A percentile compares a stretch with the other conserved stretches of the same genome.
Evolutionary conservation across 2,888 invertebrate genomes (phyloP).

Genomic region (Aphrophora alni): DNA sequence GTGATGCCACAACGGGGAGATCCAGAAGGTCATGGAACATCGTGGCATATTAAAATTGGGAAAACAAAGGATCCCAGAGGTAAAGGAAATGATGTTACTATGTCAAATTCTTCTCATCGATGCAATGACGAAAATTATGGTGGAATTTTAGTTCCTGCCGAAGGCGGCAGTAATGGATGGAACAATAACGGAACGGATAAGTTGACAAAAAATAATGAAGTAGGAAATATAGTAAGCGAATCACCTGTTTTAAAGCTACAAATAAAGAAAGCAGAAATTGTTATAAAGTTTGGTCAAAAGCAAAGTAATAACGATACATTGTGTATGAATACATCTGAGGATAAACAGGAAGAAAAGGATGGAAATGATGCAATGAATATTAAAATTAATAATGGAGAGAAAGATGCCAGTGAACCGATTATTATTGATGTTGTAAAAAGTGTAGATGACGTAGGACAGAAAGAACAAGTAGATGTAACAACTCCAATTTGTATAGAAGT

Average conservation of each 20-base stretch:
- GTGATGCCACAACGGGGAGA: not conserved
- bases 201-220: slow-evolving; percentile 36
- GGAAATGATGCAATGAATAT: slow-evolving; percentile 50
- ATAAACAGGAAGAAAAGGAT: slow-evolving; percentile 36
- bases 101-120: slow-evolving; percentile 2
- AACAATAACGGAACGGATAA: slow-evolving; percentile 35
- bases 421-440: slow-evolving; percentile 49
- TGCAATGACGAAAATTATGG: slow-evolving; percentile 21
- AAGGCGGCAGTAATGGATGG: not conserved
- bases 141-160: slow-evolving; percentile 10
- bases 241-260: slow-evolving; percentile 52
- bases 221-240: slow-evolving; percentile 36
- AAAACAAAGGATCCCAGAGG: slow-evolving; percentile 38
- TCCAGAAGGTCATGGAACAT: slow-evolving; percentile 35
- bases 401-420: slow-evolving; percentile 46
- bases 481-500: slow-evolving; percentile 49
- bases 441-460: slow-evolving; percentile 32
- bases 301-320: slow-evolving; percentile 23
- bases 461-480: slow-evolving; percentile 11
- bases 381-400: slow-evolving; percentile 50
- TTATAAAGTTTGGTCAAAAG: slow-evolving; percentile 51
- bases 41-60: slow-evolving; percentile 48
- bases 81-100: slow-evolving; percentile 27
- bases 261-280: slow-evolving; percentile 53
- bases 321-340: slow-evolving; percentile 14